These are phyloP conservation scores for Lasioglossum figueresi DNA, from an alignment of 2,888 invertebrate genomes.

Conservation along the genomic window DNA sequence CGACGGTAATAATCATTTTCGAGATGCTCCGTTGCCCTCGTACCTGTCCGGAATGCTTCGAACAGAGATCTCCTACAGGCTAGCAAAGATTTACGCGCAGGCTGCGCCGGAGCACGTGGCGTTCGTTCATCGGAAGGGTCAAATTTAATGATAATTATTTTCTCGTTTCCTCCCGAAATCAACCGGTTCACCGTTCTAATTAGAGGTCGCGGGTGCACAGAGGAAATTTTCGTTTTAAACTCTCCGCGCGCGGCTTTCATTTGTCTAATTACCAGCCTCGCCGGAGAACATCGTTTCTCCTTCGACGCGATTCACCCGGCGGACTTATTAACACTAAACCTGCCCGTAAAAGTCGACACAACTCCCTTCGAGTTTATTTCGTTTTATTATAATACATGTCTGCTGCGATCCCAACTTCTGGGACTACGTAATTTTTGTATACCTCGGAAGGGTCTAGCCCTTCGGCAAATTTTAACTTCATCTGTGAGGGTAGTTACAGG, in stretches of 20 bases:
- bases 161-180: not conserved
- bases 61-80: not conserved
- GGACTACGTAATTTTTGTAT: not conserved
- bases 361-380: not conserved
- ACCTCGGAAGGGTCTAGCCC: no score
- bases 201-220: not conserved
- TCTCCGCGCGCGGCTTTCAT: not conserved
- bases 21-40: slow-evolving; percentile 4
- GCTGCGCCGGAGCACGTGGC: slow-evolving; percentile 5
- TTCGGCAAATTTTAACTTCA: not conserved
- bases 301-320: not conserved
- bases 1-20: slow-evolving; percentile 25
- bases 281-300: not conserved
- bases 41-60: slow-evolving; percentile 27
- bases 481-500: no score
- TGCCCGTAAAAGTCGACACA: not conserved
- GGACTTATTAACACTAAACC: not conserved
- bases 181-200: not conserved
- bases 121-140: not conserved
- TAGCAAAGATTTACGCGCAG: not conserved
- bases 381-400: not conserved
- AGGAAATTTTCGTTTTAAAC: slow-evolving; percentile 11
- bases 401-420: not conserved
- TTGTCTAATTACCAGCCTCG: not conserved
- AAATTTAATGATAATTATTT: slow-evolving; percentile 22